Percentiles rank a stretch among this genome's conserved stretches.
phyloP scores from a whole-genome alignment of 2,797 vertebrate species.

The Hylomyscus alleni region DNA sequence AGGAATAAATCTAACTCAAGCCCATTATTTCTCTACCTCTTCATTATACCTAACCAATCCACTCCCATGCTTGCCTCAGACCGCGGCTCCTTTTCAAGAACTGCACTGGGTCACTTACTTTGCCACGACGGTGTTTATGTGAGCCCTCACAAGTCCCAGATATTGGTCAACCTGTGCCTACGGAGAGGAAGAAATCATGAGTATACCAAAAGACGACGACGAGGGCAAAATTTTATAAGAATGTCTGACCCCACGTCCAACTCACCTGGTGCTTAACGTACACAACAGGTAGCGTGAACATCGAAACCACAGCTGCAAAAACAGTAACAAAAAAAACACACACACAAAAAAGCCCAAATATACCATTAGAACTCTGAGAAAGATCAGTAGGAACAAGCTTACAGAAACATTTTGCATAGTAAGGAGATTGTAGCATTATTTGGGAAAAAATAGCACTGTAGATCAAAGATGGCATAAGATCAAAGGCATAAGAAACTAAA shows the following conservation, averaged over 20 bases:
- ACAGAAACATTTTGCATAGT: not conserved
- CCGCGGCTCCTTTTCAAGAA: not conserved
- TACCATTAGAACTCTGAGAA: slow-evolving; percentile 78
- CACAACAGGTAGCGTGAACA: slow-evolving; percentile 99
- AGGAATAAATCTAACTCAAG: slow-evolving; percentile 4
- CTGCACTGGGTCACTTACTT: slow-evolving; percentile 92
- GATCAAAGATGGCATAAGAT: slow-evolving; percentile 15
- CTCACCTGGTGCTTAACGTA: slow-evolving; percentile 99
- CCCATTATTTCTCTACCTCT: slow-evolving; percentile 15
- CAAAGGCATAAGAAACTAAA: not conserved
- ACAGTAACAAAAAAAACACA: not conserved
- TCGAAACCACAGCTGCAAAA: slow-evolving; percentile 95
- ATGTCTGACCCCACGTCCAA: not conserved
- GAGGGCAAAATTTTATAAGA: not conserved
- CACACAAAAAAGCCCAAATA: slow-evolving; percentile 70
- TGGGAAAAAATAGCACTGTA: not conserved
- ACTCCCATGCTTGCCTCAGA: not conserved
- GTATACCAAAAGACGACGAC: not conserved
- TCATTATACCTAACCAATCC: not conserved
- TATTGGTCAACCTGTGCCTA: slow-evolving; percentile 99
- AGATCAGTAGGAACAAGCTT: not conserved
- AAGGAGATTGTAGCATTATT: not conserved
- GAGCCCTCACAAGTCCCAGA: slow-evolving; percentile 97
- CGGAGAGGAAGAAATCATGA: slow-evolving; percentile 75
- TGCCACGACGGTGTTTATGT: slow-evolving; percentile 97